Percentiles rank a stretch among this genome's conserved stretches.
phyloP scores from a whole-genome alignment of 2,888 invertebrate genomes.

The Tortrix viridana region DNA sequence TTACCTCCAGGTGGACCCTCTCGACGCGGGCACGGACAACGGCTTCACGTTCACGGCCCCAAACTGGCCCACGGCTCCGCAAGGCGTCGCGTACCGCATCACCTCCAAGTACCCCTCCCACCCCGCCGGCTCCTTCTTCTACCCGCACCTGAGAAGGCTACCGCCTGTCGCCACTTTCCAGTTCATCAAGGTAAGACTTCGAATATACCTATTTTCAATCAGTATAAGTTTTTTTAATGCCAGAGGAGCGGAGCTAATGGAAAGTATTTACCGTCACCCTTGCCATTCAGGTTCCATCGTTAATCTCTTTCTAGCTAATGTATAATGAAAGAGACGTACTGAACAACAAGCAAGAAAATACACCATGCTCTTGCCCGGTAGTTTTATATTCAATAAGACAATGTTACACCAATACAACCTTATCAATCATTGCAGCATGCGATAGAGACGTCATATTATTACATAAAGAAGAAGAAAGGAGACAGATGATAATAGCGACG shows the following conservation, averaged over 20 bases:
- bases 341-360: too few relatives aligned
- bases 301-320: too few relatives aligned
- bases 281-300: too few relatives aligned
- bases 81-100: conserved; percentile 94
- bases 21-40: conserved; percentile 97
- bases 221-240: too few relatives aligned
- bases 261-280: too few relatives aligned
- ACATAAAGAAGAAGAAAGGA: conserved; percentile 2
- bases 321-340: too few relatives aligned
- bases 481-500: conserved; percentile 22
- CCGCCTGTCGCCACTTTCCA: conserved; percentile 96
- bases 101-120: conserved; percentile 95
- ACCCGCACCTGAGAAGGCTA: conserved; percentile 93
- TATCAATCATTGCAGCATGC: not conserved
- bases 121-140: conserved; percentile 97
- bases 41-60: conserved; percentile 98
- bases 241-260: too few relatives aligned
- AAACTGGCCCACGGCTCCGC: conserved; percentile 96
- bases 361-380: too few relatives aligned
- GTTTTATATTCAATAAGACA: too few relatives aligned
- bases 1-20: conserved; percentile 90
- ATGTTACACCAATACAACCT: not conserved
- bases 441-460: not conserved
- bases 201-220: too few relatives aligned
- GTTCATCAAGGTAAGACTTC: conserved; percentile 90